Evolutionary conservation across 2,113 vertebrate genomes (phyloP), one percentile per base, ranked within the genome.

Genomic region (Stictonetta naevosa): DNA sequence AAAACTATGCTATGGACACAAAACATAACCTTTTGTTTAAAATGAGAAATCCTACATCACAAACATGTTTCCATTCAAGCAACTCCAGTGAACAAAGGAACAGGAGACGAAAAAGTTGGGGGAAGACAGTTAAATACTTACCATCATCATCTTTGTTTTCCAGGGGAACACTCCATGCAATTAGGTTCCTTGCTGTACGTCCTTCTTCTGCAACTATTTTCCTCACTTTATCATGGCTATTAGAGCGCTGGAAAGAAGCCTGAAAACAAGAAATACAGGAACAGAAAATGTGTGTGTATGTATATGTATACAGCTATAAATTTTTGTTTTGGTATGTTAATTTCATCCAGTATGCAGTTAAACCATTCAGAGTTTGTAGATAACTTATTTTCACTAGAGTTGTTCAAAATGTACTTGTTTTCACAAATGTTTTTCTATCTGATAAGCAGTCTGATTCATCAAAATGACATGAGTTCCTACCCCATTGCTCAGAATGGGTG

Each of bases 151-250:
- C 99, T 94, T 99, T 99, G 97, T 85, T 99, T 89, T 99, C 99
- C 69, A 99, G 92, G 2, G 99, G 99, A 10, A 99, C 99, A 0
- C 98, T 99, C 99, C 99, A 99, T 0, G 99, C 99, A 38, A 99
- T 99, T 53, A 99, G 97, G 93, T 99, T 99, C 91, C 99, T 98
- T 64, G 99, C 99, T 68, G 99, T 98, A 4, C 99, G 99, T 21
- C 99, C 99, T 95, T 99, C 99, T 92, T 99, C 99, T 10, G 99
- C 99, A 56, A 99, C 99, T 53, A 99, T 99, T 92, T 98, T 99
- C 95, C 99, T 98, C 76, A 99, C 99, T 97, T 99, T 99, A 97
- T 99, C 99, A 69, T 99, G 99, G 95, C 99, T 99, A 86, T 99
- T 99, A 63, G 99, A 99, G 64, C 99, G 98, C 75, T 99, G 99